Percentiles rank a stretch among this genome's conserved stretches.
Conservation (phyloP, 2,797 vertebrate genomes). For the Betta splendens region DNA sequence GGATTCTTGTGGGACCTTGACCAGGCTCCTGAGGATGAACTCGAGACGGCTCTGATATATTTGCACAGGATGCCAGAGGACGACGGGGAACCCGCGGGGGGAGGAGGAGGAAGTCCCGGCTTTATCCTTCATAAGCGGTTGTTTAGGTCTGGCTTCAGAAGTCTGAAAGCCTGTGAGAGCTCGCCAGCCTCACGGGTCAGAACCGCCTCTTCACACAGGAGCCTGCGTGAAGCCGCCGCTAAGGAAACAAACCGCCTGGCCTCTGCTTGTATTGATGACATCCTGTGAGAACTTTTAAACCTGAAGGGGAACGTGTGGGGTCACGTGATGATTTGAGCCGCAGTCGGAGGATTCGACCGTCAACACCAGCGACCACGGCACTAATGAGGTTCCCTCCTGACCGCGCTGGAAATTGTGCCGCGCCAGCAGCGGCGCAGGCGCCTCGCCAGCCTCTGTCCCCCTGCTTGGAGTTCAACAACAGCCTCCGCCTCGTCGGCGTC, state of each 20-base stretch:
- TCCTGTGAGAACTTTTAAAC: conserved; percentile 39
- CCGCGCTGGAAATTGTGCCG: conserved; percentile 76
- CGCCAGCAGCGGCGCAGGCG: conserved; percentile 76
- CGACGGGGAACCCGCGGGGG: conserved; percentile 45
- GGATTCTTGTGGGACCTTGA: conserved; percentile 60
- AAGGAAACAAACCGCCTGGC: conserved; percentile 48
- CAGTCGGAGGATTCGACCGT: no score
- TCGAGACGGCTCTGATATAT: conserved; percentile 55
- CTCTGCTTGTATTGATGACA: conserved; percentile 53
- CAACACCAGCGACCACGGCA: no score
- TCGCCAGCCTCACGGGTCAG: conserved; percentile 46
- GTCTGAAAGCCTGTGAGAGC: conserved; percentile 63
- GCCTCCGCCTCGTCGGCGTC: conserved; percentile 52
- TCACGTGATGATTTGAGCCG: conserved; percentile 2
- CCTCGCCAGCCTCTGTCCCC: no score
- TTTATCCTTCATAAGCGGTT: conserved; percentile 71
- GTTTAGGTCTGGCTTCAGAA: conserved; percentile 66
- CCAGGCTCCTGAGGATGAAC: conserved; percentile 36
- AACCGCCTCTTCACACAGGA: conserved; percentile 50
- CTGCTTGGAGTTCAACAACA: conserved; percentile 81
- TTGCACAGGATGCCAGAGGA: conserved; percentile 33
- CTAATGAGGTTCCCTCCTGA: no score
- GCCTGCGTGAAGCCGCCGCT: conserved; percentile 45
- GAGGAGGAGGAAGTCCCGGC: conserved; percentile 70
- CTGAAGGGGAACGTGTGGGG: conserved; percentile 10